Conservation (phyloP, 2,888 invertebrate genomes). For the Timema podura region DNA sequence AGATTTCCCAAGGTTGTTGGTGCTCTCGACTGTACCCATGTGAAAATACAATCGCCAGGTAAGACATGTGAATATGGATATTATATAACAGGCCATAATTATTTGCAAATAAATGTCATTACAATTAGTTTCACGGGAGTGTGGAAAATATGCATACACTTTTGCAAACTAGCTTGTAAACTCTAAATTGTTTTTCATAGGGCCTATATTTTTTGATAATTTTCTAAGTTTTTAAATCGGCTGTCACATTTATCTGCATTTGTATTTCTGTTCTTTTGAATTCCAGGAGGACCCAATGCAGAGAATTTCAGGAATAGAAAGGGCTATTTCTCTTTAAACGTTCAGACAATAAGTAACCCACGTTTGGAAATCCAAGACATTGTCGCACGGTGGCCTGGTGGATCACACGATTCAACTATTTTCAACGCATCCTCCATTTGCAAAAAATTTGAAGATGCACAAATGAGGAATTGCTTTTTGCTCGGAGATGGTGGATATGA, state of each 20-base stretch:
- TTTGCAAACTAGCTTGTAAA: no score
- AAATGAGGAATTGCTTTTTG: constrained; percentile 31
- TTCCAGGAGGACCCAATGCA: constrained; percentile 19
- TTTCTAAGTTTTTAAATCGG: not conserved
- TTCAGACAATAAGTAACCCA: constrained; percentile 30
- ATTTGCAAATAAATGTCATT: not conserved
- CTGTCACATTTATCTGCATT: not conserved
- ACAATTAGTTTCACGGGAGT: not conserved
- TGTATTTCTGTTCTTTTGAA: not conserved
- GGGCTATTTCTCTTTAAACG: constrained; percentile 25
- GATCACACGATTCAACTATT: constrained; percentile 36
- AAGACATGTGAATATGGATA: not conserved
- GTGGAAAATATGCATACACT: no score
- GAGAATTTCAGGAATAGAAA: constrained; percentile 24
- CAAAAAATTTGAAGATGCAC: constrained; percentile 29
- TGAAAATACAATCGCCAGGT: constrained; percentile 17
- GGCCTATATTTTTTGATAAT: no score
- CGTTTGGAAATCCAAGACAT: constrained; percentile 32
- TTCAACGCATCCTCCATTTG: constrained; percentile 34
- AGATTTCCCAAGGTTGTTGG: constrained; percentile 10
- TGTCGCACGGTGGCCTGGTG: constrained; percentile 38
- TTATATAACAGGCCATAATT: not conserved
- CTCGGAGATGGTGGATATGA: constrained; percentile 36
- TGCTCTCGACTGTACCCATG: constrained; percentile 20
- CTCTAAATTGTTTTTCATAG: no score